A percentile compares a stretch with the other conserved stretches of the same genome.
Evolutionary conservation across 1,140 invertebrate genomes (phyloP).

Genomic region (Tachypleus tridentatus): DNA sequence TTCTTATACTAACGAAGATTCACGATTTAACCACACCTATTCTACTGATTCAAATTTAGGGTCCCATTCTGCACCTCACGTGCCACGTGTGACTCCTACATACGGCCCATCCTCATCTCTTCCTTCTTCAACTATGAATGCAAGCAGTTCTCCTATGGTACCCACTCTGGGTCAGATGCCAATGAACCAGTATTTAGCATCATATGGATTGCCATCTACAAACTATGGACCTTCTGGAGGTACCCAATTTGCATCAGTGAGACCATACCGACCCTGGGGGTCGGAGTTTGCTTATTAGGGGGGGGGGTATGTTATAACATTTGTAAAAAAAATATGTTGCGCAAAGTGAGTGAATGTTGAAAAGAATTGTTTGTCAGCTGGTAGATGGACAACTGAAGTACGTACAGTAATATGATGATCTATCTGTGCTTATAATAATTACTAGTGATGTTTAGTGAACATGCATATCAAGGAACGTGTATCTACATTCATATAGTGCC

Average conservation of each 20-base stretch:
- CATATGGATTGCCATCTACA: constrained; percentile 16
- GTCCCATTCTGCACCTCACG: too few species aligned
- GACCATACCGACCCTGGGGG: constrained; percentile 92
- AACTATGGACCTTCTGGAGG: constrained; percentile 11
- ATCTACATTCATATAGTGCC: too few species aligned
- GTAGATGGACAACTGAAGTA: too few species aligned
- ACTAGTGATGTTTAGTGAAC: too few species aligned
- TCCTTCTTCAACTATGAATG: neutral
- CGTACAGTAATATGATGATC: too few species aligned
- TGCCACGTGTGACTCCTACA: constrained; percentile 6
- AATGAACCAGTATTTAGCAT: constrained; percentile 30
- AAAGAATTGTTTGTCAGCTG: too few species aligned
- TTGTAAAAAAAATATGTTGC: too few species aligned
- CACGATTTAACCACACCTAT: neutral
- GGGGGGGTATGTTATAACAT: neutral
- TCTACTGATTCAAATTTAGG: neutral
- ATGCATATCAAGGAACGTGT: too few species aligned
- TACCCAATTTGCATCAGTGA: constrained; percentile 33
- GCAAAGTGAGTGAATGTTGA: too few species aligned
- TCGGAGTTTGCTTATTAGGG: constrained; percentile 75
- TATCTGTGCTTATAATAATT: too few species aligned
- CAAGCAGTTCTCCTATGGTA: constrained; percentile 19
- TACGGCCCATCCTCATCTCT: neutral
- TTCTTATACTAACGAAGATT: too few species aligned
- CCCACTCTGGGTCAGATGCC: constrained; percentile 39